These are phyloP conservation scores for Drosophila oshimai DNA, from an alignment of 1,140 invertebrate species.

Conservation along the genomic window DNA sequence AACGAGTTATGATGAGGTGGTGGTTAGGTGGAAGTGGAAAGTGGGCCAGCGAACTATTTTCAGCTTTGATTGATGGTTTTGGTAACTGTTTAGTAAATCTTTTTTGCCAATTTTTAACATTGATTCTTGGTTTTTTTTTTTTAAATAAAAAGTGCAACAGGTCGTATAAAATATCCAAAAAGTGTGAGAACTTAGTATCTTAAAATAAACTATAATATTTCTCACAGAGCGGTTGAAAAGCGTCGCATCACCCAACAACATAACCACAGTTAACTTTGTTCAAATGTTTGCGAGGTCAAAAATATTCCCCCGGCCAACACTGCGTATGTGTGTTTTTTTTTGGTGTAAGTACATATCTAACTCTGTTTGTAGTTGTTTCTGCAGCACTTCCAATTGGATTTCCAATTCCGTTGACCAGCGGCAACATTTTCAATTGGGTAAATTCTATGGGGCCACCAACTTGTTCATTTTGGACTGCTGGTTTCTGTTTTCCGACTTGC, in stretches of 20 bases:
- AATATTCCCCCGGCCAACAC: conserved; percentile 14
- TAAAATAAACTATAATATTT: too few species aligned
- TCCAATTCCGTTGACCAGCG: conserved; percentile 54
- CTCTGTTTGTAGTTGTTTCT: conserved; percentile 14
- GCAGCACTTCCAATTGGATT: conserved; percentile 64
- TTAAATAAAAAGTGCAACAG: too few species aligned
- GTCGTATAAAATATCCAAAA: background rate
- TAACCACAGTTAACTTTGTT: conserved; percentile 55
- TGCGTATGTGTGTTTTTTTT: conserved; percentile 11
- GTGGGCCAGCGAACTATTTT: background rate
- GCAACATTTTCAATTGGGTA: conserved; percentile 56
- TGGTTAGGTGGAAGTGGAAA: background rate
- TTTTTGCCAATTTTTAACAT: background rate
- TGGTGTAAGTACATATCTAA: conserved; percentile 1
- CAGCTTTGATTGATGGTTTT: background rate
- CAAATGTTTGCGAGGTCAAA: conserved; percentile 60
- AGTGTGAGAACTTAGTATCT: too few species aligned
- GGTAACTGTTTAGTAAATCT: background rate
- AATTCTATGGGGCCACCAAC: background rate
- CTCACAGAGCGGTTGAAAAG: conserved; percentile 4
- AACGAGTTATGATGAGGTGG: conserved; percentile 3
- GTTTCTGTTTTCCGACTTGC: conserved; percentile 10
- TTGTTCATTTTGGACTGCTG: conserved; percentile 13
- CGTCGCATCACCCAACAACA: conserved; percentile 6
- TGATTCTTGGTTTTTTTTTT: too few species aligned